Conservation (phyloP, 2,113 vertebrate species). For the Actenoides lindsayi region DNA sequence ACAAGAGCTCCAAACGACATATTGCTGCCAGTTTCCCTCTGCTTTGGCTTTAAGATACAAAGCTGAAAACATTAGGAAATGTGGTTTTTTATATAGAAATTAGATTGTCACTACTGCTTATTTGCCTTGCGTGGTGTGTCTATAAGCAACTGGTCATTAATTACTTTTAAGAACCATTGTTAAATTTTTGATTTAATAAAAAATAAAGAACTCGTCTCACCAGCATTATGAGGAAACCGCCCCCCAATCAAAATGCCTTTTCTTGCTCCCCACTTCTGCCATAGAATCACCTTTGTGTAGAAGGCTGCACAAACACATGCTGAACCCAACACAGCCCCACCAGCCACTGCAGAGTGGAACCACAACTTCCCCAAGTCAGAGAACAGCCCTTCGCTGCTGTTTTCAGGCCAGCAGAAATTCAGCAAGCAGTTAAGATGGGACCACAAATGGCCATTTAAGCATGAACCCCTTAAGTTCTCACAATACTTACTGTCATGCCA, state of each 20-base stretch:
- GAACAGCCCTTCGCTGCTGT: not conserved
- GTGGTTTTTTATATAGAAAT: not conserved
- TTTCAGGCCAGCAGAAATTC: not conserved
- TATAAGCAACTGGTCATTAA: not conserved
- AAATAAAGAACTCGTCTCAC: not conserved
- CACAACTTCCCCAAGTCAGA: not conserved
- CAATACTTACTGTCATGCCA: constrained; percentile 91
- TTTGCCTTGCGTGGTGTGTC: not conserved
- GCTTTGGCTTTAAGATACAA: not conserved
- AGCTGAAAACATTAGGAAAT: not conserved
- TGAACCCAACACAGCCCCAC: not conserved
- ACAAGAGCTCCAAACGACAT: not conserved
- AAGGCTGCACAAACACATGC: not conserved
- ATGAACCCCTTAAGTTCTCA: not conserved
- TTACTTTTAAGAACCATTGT: not conserved
- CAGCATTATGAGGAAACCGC: not conserved
- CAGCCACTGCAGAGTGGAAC: not conserved
- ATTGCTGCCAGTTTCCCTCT: not conserved
- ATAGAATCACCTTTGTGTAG: not conserved
- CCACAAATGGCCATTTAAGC: not conserved
- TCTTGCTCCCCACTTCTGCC: not conserved
- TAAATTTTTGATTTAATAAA: not conserved
- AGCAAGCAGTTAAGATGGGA: not conserved
- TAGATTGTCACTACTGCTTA: accelerated
- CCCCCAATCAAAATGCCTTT: not conserved